Evolutionary conservation across 2,888 invertebrate genomes (phyloP), one percentile per base, ranked within the genome.

Genomic region (Panopea generosa): DNA sequence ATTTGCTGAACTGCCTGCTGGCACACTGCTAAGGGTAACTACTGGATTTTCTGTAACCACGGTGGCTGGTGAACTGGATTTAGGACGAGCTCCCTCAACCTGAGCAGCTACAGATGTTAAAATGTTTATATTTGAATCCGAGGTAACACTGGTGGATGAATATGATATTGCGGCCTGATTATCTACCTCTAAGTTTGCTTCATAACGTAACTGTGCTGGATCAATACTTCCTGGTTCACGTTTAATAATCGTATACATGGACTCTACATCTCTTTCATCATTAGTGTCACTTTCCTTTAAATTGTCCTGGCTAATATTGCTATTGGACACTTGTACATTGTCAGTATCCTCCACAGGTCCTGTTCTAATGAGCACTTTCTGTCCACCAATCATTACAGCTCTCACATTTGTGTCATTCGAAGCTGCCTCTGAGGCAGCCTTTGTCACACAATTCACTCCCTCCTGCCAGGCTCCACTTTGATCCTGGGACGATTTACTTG

Each of bases 181-280:
- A n/a, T 3, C 3, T 9, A 45, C 45, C n/a, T n/a, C n/a, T n/a
- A n/a, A n/a, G 40, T 40, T 11, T 7, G 40, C 16, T 4, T 16
- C 16, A 16, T n/a, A 6, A 4, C 45, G n/a, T 9, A 9, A n/a
- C 16, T 45, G 45, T 16, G 45, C 6, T n/a, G 3, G 3, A 6
- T 3, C 9, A 3, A 45, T 6, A 11, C 33, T 52, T 6, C 26
- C 45, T 2, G 67, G 67, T 40, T 67, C 67, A 2, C 49, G 57
- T 40, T 67, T 67, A 16, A 67, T 40, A 3, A 52, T 18, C 1
- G 57, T 57, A n/a, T 50, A 61, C n/a, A 38, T 22, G n/a, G 61
- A 20, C 33, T 61, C 61, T 6, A 49, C 61, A 14, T 45, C n/a
- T 40, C 40, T 16, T 40, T 40, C 16, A 40, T 11, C 40, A 11